Evolutionary conservation across 2,888 invertebrate species (phyloP).

Genomic region (Catonia carolina): DNA sequence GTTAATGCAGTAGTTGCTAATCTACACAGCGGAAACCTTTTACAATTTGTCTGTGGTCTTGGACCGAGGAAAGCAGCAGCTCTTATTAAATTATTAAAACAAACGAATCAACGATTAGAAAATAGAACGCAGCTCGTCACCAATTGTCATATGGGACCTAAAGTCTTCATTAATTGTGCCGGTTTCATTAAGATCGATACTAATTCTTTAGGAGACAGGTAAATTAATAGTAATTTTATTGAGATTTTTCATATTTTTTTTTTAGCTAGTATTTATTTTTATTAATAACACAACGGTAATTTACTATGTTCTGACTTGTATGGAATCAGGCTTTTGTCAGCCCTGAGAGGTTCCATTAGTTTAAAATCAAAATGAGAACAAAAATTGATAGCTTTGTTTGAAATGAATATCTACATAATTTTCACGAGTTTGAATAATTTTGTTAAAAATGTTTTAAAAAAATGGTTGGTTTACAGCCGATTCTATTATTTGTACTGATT

Average conservation of each 20-base stretch:
- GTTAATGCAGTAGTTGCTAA: constrained; percentile 88
- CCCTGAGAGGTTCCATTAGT: no score
- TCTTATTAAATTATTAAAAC: constrained; percentile 76
- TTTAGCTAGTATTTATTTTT: not conserved
- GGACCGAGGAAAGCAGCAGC: constrained; percentile 93
- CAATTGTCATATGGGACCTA: constrained; percentile 94
- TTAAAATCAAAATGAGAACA: no score
- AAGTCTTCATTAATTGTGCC: constrained; percentile 97
- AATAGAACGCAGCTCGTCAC: constrained; percentile 94
- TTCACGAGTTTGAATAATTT: no score
- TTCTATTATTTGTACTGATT: no score
- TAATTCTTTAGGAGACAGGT: constrained; percentile 80
- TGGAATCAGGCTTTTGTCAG: no score
- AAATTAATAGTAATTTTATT: no score
- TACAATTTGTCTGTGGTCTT: constrained; percentile 96
- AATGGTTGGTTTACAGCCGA: no score
- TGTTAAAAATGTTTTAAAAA: no score
- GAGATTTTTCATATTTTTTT: not conserved
- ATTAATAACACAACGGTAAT: not conserved
- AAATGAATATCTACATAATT: no score
- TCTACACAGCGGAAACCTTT: constrained; percentile 75
- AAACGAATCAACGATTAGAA: constrained; percentile 85
- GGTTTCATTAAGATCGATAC: constrained; percentile 99
- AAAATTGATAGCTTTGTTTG: no score
- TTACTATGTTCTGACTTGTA: not conserved